Evolutionary conservation across 2,113 vertebrate species (phyloP).

Genomic region (Hippocampus abdominalis): DNA sequence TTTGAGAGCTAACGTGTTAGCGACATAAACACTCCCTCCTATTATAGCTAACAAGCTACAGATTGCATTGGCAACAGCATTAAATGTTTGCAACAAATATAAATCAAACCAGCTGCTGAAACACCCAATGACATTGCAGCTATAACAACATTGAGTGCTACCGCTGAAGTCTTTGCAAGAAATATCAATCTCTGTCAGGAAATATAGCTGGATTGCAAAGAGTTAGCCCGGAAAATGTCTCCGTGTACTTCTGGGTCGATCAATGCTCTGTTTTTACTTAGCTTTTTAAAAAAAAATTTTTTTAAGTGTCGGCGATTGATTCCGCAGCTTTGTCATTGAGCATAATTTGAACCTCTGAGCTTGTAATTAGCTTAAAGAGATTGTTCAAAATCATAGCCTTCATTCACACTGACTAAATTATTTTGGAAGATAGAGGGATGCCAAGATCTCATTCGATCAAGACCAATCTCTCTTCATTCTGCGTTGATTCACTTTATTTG

Average conservation of each 20-base stretch:
- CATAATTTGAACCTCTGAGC: background rate
- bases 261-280: too few relatives aligned
- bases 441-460: background rate
- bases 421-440: background rate
- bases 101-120: constrained; percentile 1
- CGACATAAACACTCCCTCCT: background rate
- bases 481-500: background rate
- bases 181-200: background rate
- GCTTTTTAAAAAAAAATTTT: background rate
- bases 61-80: background rate
- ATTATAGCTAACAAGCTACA: background rate
- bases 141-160: background rate
- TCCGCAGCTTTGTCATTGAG: background rate
- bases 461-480: background rate
- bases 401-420: background rate
- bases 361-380: background rate
- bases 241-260: background rate
- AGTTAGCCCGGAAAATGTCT: background rate
- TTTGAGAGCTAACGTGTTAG: background rate
- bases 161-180: background rate
- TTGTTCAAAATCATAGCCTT: background rate
- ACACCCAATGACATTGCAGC: background rate
- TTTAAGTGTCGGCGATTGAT: background rate
- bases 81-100: background rate
- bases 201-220: background rate